Evolutionary conservation across 1,140 invertebrate species (phyloP), one percentile per base, ranked within the genome.

Genomic region (Chrysomallon squamiferum): DNA sequence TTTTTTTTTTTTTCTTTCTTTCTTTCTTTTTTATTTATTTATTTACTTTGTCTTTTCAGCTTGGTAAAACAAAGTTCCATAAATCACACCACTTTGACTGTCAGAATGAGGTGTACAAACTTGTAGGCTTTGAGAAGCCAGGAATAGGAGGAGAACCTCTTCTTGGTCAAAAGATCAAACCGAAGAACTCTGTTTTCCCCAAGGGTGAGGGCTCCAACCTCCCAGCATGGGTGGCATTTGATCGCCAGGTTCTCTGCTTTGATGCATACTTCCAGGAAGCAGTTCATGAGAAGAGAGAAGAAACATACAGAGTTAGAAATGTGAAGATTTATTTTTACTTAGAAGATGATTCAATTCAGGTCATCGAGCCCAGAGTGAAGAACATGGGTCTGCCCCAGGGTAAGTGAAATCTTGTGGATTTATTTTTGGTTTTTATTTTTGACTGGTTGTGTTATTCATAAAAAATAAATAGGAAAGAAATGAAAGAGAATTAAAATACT

Each of bases 201-300:
- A 54, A 72, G 22, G 82, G 91, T 60, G 89, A 92, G 74, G 89
- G 88, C 2, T 87, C 88, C 1, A 90, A 91, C 72, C 74, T 92
- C 43, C 94, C 94, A 0, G 85, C 91, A 0, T 96, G 94, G 94
- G 87, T 96, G 32, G 90, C 91, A 47, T 95, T 92, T 83, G 93
- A 96, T 79, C 92, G 93, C 85, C 89, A 95, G 85, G 82, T 85
- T 11, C 69, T 86, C 7, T 79, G 73, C 43, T 86, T 85, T 73
- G 82, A 84, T 78, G 81, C 79, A 11, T 86, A 76, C 62, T 86
- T 83, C 73, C 85, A 86, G 75, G 86, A 87, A 59, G 77, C 78
- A 43, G 83, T 87, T 2, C 70, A 77, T 65, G 86, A 87, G 68
- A 77, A 81, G 60, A 62, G 79, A 57, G 82, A 83, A 49, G 86